Percentiles rank a stretch among this genome's conserved stretches.
Evolutionary conservation across 2,113 vertebrate genomes (phyloP).

Genomic region (Chitala chitala): DNA sequence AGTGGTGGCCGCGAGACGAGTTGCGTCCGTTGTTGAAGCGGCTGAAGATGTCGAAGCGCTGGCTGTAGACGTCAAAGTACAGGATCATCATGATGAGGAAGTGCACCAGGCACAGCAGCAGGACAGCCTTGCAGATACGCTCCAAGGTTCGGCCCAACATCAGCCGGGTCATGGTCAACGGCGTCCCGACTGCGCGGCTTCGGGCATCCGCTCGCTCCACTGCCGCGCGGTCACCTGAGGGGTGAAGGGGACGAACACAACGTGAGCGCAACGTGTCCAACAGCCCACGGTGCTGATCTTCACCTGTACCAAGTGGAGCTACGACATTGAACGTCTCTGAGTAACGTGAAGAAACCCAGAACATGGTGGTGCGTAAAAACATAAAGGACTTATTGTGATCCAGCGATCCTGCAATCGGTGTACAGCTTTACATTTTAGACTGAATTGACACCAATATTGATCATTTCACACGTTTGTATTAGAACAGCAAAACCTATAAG

Average conservation of each 20-base stretch:
- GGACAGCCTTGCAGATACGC: conserved; percentile 96
- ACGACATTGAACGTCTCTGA: too few relatives aligned
- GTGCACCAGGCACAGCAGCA: conserved; percentile 94
- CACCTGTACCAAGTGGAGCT: too few relatives aligned
- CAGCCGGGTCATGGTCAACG: conserved; percentile 96
- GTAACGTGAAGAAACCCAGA: too few relatives aligned
- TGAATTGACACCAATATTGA: too few relatives aligned
- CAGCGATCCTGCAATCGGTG: too few relatives aligned
- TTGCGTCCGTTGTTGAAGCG: conserved; percentile 86
- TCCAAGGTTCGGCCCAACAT: conserved; percentile 96
- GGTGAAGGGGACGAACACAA: background rate
- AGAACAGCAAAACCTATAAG: too few relatives aligned
- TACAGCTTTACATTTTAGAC: too few relatives aligned
- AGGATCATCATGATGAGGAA: conserved; percentile 97
- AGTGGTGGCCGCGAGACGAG: conserved; percentile 63
- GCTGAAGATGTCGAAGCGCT: conserved; percentile 96
- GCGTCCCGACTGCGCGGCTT: conserved; percentile 44
- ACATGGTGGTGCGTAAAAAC: too few relatives aligned
- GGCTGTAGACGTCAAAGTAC: conserved; percentile 94
- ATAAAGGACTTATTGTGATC: too few relatives aligned
- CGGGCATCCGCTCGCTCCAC: conserved; percentile 47
- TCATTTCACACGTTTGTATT: too few relatives aligned
- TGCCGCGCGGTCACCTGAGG: conserved; percentile 28
- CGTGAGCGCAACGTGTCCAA: background rate
- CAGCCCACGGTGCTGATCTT: too few relatives aligned